phyloP scores from a whole-genome alignment of 2,797 vertebrate species.

The Danio albolineatus region DNA sequence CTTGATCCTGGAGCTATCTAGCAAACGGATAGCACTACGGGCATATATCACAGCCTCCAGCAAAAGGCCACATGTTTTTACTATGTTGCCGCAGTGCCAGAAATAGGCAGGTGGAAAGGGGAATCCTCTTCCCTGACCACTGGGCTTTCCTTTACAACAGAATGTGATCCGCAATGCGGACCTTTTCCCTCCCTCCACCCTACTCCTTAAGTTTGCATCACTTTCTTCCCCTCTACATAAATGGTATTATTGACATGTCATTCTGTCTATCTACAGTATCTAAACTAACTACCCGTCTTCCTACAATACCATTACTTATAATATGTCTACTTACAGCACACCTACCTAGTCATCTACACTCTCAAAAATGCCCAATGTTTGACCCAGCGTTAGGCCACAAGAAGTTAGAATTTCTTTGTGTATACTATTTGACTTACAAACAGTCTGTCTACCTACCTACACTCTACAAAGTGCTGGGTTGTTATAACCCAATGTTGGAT shows the following conservation, averaged over 20 bases:
- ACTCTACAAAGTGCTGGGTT: too few relatives aligned
- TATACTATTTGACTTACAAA: too few relatives aligned
- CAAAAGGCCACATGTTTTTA: conserved; percentile 58
- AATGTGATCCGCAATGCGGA: conserved; percentile 56
- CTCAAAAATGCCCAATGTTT: too few relatives aligned
- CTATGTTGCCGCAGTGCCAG: conserved; percentile 39
- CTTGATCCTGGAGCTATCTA: conserved; percentile 49
- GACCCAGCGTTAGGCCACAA: too few relatives aligned
- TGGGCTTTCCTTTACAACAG: conserved; percentile 56
- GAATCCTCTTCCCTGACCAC: conserved; percentile 59
- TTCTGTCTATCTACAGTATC: not conserved
- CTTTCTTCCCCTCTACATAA: not conserved
- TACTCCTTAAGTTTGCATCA: not conserved
- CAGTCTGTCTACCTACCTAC: too few relatives aligned
- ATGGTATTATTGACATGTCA: not conserved
- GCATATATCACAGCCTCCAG: conserved; percentile 35
- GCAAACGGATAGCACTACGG: conserved; percentile 40
- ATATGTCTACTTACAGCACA: too few relatives aligned
- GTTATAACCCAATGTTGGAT: too few relatives aligned
- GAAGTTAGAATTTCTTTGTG: too few relatives aligned
- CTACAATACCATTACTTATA: too few relatives aligned
- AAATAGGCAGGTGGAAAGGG: conserved; percentile 60
- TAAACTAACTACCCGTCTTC: too few relatives aligned
- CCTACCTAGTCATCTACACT: too few relatives aligned
- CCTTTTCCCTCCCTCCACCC: not conserved